A percentile compares a stretch with the other conserved stretches of the same genome.
These are phyloP conservation scores for Enteromius treurensis DNA, from an alignment of 2,797 vertebrate species.

Conservation along the genomic window DNA sequence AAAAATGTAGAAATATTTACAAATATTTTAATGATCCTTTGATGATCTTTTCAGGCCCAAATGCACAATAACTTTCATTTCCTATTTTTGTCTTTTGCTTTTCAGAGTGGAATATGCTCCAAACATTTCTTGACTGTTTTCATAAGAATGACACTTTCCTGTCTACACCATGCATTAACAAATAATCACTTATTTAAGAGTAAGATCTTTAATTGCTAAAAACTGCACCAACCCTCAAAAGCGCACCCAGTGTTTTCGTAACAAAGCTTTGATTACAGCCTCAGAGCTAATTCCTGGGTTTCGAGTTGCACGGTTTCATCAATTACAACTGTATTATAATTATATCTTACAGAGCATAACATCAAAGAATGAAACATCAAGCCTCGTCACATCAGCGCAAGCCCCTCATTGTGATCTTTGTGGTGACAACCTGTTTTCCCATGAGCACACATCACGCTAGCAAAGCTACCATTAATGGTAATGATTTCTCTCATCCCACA, in stretches of 20 bases:
- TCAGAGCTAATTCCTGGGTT: conserved; percentile 25
- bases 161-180: not conserved
- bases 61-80: not conserved
- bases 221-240: not conserved
- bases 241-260: not conserved
- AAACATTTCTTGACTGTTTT: not conserved
- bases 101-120: not conserved
- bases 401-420: conserved; percentile 36
- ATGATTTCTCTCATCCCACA: not conserved
- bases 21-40: too few relatives aligned
- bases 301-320: not conserved
- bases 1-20: not conserved
- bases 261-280: conserved; percentile 35
- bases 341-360: conserved; percentile 15
- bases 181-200: conserved; percentile 19
- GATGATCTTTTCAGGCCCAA: not conserved
- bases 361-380: conserved; percentile 28
- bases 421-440: conserved; percentile 26
- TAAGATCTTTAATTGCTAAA: not conserved
- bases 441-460: not conserved
- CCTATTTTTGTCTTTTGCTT: not conserved
- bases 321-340: conserved; percentile 32
- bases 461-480: conserved; percentile 21
- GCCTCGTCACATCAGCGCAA: conserved; percentile 6
- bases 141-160: not conserved